Conservation (phyloP, 2,797 vertebrate genomes). For the Enteromius afrohamiltoni region DNA sequence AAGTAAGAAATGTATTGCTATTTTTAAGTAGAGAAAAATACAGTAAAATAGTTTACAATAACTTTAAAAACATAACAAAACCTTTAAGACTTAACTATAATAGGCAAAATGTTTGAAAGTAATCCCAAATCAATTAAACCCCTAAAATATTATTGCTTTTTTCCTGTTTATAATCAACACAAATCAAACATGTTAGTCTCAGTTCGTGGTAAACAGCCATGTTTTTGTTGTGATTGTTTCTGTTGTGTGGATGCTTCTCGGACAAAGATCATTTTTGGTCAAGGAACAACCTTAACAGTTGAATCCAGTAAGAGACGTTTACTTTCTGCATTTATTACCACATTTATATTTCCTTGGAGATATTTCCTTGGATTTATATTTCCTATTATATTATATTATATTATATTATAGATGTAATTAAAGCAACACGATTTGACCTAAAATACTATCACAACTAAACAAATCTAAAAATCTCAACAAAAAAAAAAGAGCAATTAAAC, state of each 20-base stretch:
- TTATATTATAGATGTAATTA: neutral
- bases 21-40: neutral
- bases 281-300: conserved; percentile 35
- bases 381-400: no score
- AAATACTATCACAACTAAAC: neutral
- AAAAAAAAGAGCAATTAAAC: no score
- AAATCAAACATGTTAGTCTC: neutral
- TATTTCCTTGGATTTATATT: no score
- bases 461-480: neutral
- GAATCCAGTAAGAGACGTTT: conserved; percentile 16
- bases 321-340: neutral
- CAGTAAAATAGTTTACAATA: neutral
- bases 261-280: conserved; percentile 46
- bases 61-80: neutral
- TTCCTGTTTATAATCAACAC: neutral
- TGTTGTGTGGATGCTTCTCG: conserved; percentile 45
- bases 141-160: neutral
- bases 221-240: conserved; percentile 41
- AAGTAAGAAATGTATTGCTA: conserved; percentile 18
- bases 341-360: neutral
- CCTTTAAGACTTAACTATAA: neutral
- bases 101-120: neutral
- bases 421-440: neutral
- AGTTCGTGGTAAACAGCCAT: neutral
- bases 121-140: neutral